These are phyloP conservation scores for Melieria omissa DNA, from an alignment of 2,888 invertebrate genomes.

Conservation along the genomic window DNA sequence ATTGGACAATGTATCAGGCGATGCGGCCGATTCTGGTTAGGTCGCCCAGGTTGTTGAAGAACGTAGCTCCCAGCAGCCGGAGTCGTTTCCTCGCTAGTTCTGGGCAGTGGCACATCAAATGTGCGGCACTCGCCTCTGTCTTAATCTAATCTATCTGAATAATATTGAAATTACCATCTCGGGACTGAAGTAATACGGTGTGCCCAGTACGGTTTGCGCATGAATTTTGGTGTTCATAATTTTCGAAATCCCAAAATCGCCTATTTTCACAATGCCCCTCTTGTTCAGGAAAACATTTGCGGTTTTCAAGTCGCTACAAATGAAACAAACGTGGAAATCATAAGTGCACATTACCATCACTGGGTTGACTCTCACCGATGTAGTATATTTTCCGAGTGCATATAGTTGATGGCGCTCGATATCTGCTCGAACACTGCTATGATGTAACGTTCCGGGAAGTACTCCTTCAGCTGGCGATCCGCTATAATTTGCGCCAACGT, in stretches of 20 bases:
- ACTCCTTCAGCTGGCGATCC: slow-evolving; percentile 65
- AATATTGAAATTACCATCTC: slow-evolving; percentile 71
- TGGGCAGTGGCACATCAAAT: too few species aligned
- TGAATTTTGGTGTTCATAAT: slow-evolving; percentile 75
- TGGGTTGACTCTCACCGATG: slow-evolving; percentile 66
- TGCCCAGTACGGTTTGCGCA: slow-evolving; percentile 78
- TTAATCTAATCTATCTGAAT: not conserved
- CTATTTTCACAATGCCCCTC: slow-evolving; percentile 75
- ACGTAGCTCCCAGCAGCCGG: too few species aligned
- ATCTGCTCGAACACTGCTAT: slow-evolving; percentile 76
- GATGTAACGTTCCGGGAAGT: slow-evolving; percentile 73
- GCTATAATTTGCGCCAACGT: slow-evolving; percentile 75
- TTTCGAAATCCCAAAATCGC: slow-evolving; percentile 82
- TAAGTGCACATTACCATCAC: not conserved
- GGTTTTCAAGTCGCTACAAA: slow-evolving; percentile 75
- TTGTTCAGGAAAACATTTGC: slow-evolving; percentile 79
- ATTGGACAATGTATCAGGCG: too few species aligned
- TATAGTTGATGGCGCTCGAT: slow-evolving; percentile 75
- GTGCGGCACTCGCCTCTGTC: too few species aligned
- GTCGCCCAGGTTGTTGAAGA: too few species aligned
- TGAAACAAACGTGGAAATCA: slow-evolving; percentile 1
- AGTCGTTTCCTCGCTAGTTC: too few species aligned
- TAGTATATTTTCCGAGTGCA: slow-evolving; percentile 76
- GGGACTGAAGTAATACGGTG: slow-evolving; percentile 79
- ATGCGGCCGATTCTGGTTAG: too few species aligned